Base-by-base conservation (phyloP, 2,888 invertebrate genomes). In the Biston stratarius region DNA sequence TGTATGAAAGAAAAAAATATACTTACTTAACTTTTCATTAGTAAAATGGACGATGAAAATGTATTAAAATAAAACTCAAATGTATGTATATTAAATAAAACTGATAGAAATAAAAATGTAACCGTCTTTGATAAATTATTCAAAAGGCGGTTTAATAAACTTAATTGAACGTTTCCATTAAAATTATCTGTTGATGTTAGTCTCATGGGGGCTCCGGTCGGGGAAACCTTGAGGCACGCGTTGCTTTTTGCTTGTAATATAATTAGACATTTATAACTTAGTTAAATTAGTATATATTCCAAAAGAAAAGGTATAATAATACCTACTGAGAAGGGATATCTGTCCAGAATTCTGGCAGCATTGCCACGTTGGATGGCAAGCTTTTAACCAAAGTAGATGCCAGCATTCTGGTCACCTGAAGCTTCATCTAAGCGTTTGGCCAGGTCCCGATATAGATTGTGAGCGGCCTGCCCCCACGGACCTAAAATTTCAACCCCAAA, bases 141-240 rank as follows among this genome's bases (percentile, higher is more conserved):
- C 45, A 55, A 55, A 42, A 47, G 55, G 53, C 45, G n/a, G 45
- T 36, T 55, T 40, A 48, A 53, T 38, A 53, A 61, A 55, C 11
- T 55, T 55, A 55, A 61, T 55, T 61, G 36, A 55, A 55, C 52
- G 44, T 61, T 58, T 48, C 58, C 47, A 58, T 58, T 47, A 38
- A 48, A 47, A 58, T 58, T 58, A 47, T 58, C 58, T 48, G 47
- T 58, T 47, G 36, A 47, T 48, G 55, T 33, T 33, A 33, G 55
- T 55, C 55, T 55, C 55, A n/a, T 42, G 55, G 40, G 55, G 33
- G 55, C 33, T 24, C 3, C 24, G 24, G 24, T 3, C 9, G 42
- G 12, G 55, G 33, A 44, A 55, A 42, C 55, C 55, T 55, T 33
- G 55, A 33, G 55, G 6, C 42, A 55, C 55, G 55, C 24, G 42